Conservation (phyloP, 2,113 vertebrate genomes). For the Crocuta crocuta region DNA sequence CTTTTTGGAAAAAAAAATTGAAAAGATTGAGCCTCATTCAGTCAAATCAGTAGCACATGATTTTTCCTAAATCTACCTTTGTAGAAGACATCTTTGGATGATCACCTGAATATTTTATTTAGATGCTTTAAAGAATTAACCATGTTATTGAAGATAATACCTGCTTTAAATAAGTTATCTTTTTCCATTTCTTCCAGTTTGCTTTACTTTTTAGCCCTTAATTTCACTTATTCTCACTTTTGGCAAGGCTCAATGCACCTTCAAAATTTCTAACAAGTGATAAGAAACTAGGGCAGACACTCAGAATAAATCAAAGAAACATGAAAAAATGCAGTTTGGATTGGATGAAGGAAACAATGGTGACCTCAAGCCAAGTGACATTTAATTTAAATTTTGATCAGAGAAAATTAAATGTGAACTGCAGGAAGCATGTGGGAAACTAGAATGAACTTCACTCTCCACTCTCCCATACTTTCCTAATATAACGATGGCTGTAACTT, state of each 20-base stretch:
- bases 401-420: not conserved
- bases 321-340: not conserved
- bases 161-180: conserved; percentile 83
- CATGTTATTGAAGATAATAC: conserved; percentile 76
- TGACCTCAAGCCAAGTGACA: not conserved
- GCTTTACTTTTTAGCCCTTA: conserved; percentile 49
- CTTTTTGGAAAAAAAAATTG: not conserved
- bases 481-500: not conserved
- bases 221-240: conserved; percentile 9
- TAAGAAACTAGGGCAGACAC: not conserved
- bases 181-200: conserved; percentile 49
- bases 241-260: conserved; percentile 86
- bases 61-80: conserved; percentile 36
- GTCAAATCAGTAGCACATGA: conserved; percentile 19
- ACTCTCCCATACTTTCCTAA: not conserved
- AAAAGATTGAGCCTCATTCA: conserved; percentile 25
- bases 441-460: not conserved
- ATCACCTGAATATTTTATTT: conserved; percentile 27
- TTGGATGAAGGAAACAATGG: not conserved
- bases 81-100: conserved; percentile 29
- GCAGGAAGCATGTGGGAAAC: not conserved
- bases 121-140: conserved; percentile 39
- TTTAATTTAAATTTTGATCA: conserved; percentile 6
- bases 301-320: conserved; percentile 12
- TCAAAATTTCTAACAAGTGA: not conserved